Evolutionary conservation across 2,888 invertebrate genomes (phyloP).

Genomic region (Operophtera brumata): DNA sequence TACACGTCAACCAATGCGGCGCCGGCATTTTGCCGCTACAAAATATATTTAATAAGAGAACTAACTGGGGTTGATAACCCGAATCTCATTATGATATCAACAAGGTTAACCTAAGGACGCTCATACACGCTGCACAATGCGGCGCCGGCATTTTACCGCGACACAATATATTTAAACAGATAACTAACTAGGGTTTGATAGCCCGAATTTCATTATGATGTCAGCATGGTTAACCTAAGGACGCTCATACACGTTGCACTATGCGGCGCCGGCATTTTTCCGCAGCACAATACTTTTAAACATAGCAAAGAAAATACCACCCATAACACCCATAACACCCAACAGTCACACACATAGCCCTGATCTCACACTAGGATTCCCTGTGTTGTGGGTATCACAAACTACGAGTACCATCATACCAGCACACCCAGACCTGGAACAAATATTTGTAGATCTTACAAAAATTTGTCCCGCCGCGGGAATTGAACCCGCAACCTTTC

Average conservation of each 20-base stretch:
- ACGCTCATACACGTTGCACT: not conserved
- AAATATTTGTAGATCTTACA: too few species aligned
- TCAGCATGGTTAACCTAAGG: constrained; percentile 9
- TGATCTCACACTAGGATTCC: too few species aligned
- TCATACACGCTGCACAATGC: not conserved
- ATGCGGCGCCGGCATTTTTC: not conserved
- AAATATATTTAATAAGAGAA: not conserved
- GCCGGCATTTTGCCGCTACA: not conserved
- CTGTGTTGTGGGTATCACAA: too few species aligned
- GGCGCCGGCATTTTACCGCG: not conserved
- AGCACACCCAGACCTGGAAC: too few species aligned
- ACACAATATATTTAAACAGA: too few species aligned
- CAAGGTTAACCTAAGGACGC: constrained; percentile 8
- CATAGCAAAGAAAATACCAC: not conserved
- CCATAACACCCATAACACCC: too few species aligned
- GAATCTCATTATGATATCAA: constrained; percentile 12
- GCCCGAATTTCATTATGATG: constrained; percentile 12
- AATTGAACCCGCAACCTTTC: too few species aligned
- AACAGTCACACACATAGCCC: too few species aligned
- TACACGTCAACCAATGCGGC: not conserved
- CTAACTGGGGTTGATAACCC: constrained; percentile 2
- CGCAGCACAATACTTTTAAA: not conserved
- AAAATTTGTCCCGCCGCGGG: too few species aligned
- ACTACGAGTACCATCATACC: too few species aligned
- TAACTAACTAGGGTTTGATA: constrained; percentile 2